Evolutionary conservation across 2,888 invertebrate species (phyloP).

Genomic region (Ceratothoa steindachneri): DNA sequence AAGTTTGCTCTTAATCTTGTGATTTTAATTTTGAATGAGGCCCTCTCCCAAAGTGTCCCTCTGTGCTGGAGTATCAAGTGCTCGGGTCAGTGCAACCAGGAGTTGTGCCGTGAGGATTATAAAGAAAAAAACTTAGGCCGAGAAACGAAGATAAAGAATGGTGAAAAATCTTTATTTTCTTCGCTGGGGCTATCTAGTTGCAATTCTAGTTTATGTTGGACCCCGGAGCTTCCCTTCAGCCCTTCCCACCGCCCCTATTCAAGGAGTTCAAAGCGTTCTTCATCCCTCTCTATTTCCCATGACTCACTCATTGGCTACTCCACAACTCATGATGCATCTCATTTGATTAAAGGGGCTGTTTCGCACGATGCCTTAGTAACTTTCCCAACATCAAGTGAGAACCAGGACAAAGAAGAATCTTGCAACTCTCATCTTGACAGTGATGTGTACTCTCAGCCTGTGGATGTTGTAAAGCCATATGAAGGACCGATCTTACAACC

Average conservation of each 20-base stretch:
- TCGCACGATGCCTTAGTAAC: constrained; percentile 69
- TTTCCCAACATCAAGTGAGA: constrained; percentile 61
- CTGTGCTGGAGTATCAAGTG: constrained; percentile 50
- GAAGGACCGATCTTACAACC: constrained; percentile 48
- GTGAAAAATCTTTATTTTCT: constrained; percentile 33
- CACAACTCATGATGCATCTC: constrained; percentile 74
- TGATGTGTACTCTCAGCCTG: constrained; percentile 79
- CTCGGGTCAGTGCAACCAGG: constrained; percentile 50
- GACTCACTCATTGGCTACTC: constrained; percentile 70
- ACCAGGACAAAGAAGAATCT: constrained; percentile 65
- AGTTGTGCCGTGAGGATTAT: constrained; percentile 38
- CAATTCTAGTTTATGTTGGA: constrained; percentile 56
- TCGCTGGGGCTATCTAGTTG: constrained; percentile 41
- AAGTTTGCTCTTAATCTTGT: constrained; percentile 57
- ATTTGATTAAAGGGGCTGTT: constrained; percentile 81
- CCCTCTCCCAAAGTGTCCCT: constrained; percentile 56
- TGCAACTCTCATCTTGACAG: constrained; percentile 85
- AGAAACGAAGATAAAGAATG: constrained; percentile 25
- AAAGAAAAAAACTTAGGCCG: constrained; percentile 31
- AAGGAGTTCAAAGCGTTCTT: constrained; percentile 65
- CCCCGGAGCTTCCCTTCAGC: constrained; percentile 60
- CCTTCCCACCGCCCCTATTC: constrained; percentile 69
- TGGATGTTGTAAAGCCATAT: constrained; percentile 68
- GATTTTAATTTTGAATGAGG: constrained; percentile 57
- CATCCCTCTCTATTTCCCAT: constrained; percentile 78